Conservation (phyloP, 2,888 invertebrate species). For the Epinotia bilunana region DNA sequence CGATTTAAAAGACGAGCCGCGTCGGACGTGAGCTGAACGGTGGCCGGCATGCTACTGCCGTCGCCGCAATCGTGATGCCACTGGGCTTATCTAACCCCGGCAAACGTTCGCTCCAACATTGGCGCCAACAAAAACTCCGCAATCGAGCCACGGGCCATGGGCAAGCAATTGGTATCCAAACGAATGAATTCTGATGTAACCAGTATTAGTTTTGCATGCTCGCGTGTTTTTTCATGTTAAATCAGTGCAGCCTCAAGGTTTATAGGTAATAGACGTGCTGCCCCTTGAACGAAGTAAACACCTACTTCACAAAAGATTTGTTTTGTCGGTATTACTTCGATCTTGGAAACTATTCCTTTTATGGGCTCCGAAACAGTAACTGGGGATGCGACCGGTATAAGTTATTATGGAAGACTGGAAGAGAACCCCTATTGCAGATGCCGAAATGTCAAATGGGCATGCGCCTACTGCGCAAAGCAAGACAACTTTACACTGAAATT, state of each 20-base stretch:
- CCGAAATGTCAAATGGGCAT: background rate
- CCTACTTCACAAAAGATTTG: too few relatives aligned
- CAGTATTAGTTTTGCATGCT: slow-evolving; percentile 11
- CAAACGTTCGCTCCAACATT: slow-evolving; percentile 29
- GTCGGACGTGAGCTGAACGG: slow-evolving; percentile 37
- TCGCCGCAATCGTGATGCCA: slow-evolving; percentile 26
- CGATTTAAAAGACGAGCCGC: slow-evolving; percentile 24
- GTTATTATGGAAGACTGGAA: background rate
- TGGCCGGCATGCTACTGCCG: slow-evolving; percentile 36
- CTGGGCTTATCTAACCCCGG: slow-evolving; percentile 33
- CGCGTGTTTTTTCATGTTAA: slow-evolving; percentile 24
- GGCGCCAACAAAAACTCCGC: slow-evolving; percentile 17
- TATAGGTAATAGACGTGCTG: background rate
- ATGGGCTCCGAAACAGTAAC: background rate
- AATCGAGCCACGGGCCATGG: slow-evolving; percentile 7
- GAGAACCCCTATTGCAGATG: background rate
- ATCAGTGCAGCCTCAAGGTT: slow-evolving; percentile 29
- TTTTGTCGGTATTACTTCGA: too few relatives aligned
- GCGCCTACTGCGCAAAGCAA: background rate
- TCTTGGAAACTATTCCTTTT: too few relatives aligned
- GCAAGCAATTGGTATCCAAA: slow-evolving; percentile 25
- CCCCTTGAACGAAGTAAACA: background rate
- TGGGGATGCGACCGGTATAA: background rate
- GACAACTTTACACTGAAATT: background rate
- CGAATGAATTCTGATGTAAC: slow-evolving; percentile 7